Evolutionary conservation across 2,797 vertebrate genomes (phyloP).

Genomic region (Orestias chungarensis): DNA sequence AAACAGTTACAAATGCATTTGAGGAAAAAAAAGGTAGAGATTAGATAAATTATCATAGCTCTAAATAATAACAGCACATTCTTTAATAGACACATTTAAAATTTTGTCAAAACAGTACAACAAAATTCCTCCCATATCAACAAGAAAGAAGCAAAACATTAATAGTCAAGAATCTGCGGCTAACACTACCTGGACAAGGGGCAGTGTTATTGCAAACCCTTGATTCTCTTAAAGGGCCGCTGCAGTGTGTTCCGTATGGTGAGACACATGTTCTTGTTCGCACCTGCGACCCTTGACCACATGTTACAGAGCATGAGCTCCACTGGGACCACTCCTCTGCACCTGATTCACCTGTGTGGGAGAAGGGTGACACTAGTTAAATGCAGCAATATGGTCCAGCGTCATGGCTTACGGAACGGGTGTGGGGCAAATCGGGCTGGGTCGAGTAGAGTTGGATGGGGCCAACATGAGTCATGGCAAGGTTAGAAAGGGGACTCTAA

Average conservation of each 20-base stretch:
- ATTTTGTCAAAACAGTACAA: conserved; percentile 66
- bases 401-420: conserved; percentile 49
- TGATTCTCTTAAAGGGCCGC: conserved; percentile 99
- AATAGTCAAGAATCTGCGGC: conserved; percentile 88
- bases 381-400: conserved; percentile 82
- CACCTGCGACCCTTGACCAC: conserved; percentile 99
- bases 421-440: conserved; percentile 51
- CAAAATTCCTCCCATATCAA: conserved; percentile 73
- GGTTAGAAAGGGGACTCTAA: conserved; percentile 42
- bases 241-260: conserved; percentile 99
- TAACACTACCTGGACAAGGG: conserved; percentile 99
- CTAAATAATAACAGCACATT: conserved; percentile 54
- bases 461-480: conserved; percentile 50
- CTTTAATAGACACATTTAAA: conserved; percentile 59
- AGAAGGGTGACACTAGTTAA: conserved; percentile 92
- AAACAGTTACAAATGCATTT: conserved; percentile 62
- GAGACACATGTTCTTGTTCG: conserved; percentile 99
- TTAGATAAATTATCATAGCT: conserved; percentile 50
- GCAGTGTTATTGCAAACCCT: conserved; percentile 99
- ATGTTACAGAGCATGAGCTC: conserved; percentile 99
- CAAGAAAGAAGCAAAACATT: conserved; percentile 72
- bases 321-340: conserved; percentile 99
- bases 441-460: conserved; percentile 49
- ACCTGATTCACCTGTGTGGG: conserved; percentile 99
- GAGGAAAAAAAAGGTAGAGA: conserved; percentile 59